Conservation (phyloP, 1,140 invertebrate genomes). For the Alviniconcha marisindica region DNA sequence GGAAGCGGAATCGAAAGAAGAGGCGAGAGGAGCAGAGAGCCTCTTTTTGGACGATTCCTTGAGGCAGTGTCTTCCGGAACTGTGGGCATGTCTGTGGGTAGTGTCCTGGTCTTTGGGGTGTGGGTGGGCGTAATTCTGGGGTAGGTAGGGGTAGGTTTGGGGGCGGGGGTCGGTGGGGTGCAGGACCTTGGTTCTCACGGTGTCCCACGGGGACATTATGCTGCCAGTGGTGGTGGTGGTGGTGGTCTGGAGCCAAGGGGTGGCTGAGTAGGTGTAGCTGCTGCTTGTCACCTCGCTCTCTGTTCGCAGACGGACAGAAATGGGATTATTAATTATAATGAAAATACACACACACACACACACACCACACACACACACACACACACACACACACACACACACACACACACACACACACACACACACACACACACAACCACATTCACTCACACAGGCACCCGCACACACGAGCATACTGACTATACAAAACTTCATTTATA, state of each 20-base stretch:
- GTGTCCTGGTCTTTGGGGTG: background rate
- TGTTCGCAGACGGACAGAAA: too few relatives aligned
- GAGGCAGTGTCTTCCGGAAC: too few relatives aligned
- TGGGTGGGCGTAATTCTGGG: background rate
- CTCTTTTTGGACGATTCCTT: too few relatives aligned
- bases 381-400: slow-evolving; percentile 4
- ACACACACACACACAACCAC: slow-evolving; percentile 5
- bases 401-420: slow-evolving; percentile 3
- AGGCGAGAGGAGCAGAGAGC: background rate
- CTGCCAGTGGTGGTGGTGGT: background rate
- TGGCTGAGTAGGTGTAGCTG: background rate
- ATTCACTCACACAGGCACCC: background rate
- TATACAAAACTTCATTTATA: too few relatives aligned
- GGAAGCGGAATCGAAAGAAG: background rate
- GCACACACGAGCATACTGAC: too few relatives aligned
- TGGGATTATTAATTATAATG: too few relatives aligned
- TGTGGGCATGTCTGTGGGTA: too few relatives aligned
- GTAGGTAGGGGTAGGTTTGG: background rate
- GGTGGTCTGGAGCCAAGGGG: background rate
- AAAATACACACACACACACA: too few relatives aligned
- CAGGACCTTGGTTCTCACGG: slow-evolving; percentile 1
- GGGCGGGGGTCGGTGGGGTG: background rate
- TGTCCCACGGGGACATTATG: background rate
- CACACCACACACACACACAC: too few relatives aligned
- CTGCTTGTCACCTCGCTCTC: too few relatives aligned